Percentiles rank a stretch among this genome's conserved stretches.
Conservation (phyloP, 2,797 vertebrate species). For the Schizopygopsis malacanthus region DNA sequence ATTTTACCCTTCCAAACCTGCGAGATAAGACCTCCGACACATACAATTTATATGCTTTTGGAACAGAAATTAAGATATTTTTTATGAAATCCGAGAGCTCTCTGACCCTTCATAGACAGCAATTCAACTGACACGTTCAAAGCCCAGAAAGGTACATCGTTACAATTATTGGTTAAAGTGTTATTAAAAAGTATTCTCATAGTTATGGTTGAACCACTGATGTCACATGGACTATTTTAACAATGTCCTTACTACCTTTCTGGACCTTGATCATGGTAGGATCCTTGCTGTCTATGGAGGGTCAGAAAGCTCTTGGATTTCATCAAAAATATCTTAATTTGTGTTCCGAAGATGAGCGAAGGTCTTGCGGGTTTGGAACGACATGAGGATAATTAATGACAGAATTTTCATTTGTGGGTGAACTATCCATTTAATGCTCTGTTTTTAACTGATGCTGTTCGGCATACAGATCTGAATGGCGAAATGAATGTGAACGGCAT, state of each 20-base stretch:
- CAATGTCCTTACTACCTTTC: neutral
- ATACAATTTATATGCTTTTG: too few species aligned
- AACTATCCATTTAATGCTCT: neutral
- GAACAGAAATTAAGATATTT: neutral
- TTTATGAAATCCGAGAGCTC: neutral
- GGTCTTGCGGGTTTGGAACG: neutral
- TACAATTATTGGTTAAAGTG: too few species aligned
- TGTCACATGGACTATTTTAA: too few species aligned
- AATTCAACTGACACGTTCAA: neutral
- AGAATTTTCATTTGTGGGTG: neutral
- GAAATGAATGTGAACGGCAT: slow-evolving; percentile 98
- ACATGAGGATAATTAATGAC: neutral
- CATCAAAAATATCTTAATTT: neutral
- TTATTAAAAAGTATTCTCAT: too few species aligned
- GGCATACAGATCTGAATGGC: slow-evolving; percentile 89
- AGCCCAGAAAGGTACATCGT: too few species aligned
- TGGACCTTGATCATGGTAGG: neutral
- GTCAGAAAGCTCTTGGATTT: neutral
- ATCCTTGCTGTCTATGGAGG: neutral
- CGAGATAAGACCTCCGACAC: neutral
- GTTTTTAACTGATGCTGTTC: slow-evolving; percentile 32
- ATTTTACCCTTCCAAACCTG: neutral
- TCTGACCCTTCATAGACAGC: neutral
- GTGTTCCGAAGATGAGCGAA: neutral
- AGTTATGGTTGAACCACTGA: too few species aligned